Conservation (phyloP, 2,888 invertebrate genomes). For the Cryptus armator region DNA sequence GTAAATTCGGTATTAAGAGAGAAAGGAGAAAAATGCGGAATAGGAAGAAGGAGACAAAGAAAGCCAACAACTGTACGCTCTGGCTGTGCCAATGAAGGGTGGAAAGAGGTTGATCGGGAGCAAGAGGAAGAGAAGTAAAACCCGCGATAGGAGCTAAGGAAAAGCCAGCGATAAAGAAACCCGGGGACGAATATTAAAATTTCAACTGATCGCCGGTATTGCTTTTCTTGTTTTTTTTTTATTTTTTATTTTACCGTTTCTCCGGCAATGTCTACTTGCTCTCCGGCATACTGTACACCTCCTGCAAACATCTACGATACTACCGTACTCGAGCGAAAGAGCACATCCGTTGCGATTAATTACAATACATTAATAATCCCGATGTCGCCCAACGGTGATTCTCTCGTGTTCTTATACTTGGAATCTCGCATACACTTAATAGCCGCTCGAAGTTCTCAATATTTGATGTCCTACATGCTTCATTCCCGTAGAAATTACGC, state of each 20-base stretch:
- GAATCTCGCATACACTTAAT: background rate
- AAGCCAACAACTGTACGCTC: conserved; percentile 40
- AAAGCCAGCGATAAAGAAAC: conserved; percentile 78
- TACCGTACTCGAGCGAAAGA: conserved; percentile 6
- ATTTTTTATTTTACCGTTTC: background rate
- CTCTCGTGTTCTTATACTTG: background rate
- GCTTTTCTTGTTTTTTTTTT: conserved; percentile 24
- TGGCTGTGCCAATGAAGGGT: conserved; percentile 31
- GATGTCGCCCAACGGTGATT: background rate
- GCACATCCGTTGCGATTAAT: conserved; percentile 48
- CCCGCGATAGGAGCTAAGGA: conserved; percentile 39
- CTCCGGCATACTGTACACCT: background rate
- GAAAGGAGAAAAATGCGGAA: conserved; percentile 70
- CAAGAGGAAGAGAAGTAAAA: conserved; percentile 32
- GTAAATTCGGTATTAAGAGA: conserved; percentile 76
- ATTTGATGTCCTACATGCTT: background rate
- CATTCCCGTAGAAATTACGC: too few relatives aligned
- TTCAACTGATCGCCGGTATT: conserved; percentile 78
- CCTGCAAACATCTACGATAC: conserved; percentile 36
- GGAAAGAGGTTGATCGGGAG: conserved; percentile 16
- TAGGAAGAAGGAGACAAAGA: conserved; percentile 41
- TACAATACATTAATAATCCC: conserved; percentile 50
- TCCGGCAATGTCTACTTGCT: background rate
- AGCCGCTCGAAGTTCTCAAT: background rate
- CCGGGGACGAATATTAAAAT: conserved; percentile 82